phyloP scores from a whole-genome alignment of 2,797 vertebrate species.

The Hypotaenidia okinawae region DNA sequence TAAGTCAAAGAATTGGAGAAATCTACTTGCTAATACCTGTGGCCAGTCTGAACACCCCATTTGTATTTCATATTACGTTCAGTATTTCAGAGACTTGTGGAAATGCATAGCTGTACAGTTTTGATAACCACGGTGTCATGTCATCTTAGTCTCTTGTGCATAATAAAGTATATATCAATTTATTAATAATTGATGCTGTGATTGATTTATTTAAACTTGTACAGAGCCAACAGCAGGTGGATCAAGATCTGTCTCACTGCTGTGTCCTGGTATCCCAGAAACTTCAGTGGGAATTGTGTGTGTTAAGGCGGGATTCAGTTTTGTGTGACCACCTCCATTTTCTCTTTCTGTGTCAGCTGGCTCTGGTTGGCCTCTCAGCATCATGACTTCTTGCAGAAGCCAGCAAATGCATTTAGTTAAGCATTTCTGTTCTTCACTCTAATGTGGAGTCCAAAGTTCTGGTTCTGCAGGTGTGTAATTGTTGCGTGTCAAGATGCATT shows the following conservation, averaged over 20 bases:
- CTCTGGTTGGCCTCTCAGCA: background rate
- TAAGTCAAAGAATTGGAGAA: conserved; percentile 26
- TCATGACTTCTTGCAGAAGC: background rate
- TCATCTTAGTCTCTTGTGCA: conserved; percentile 78
- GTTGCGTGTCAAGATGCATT: background rate
- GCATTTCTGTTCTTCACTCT: background rate
- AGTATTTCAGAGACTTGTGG: conserved; percentile 71
- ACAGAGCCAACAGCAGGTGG: background rate
- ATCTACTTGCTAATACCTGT: conserved; percentile 71
- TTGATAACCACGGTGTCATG: conserved; percentile 79
- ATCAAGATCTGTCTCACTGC: background rate
- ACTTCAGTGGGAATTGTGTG: background rate
- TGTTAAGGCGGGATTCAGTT: background rate
- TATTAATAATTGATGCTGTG: conserved; percentile 52
- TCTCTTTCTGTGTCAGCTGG: background rate
- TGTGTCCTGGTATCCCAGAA: background rate
- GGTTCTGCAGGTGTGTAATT: background rate
- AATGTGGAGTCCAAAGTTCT: background rate
- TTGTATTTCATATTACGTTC: conserved; percentile 62
- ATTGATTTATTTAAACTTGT: conserved; percentile 27
- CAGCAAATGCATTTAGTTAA: background rate
- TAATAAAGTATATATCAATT: conserved; percentile 84
- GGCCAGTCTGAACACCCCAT: conserved; percentile 78
- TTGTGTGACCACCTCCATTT: background rate
- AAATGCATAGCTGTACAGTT: conserved; percentile 79